A percentile compares a stretch with the other conserved stretches of the same genome.
Evolutionary conservation across 2,888 invertebrate genomes (phyloP).

Genomic region (Meiosimyza decipiens): DNA sequence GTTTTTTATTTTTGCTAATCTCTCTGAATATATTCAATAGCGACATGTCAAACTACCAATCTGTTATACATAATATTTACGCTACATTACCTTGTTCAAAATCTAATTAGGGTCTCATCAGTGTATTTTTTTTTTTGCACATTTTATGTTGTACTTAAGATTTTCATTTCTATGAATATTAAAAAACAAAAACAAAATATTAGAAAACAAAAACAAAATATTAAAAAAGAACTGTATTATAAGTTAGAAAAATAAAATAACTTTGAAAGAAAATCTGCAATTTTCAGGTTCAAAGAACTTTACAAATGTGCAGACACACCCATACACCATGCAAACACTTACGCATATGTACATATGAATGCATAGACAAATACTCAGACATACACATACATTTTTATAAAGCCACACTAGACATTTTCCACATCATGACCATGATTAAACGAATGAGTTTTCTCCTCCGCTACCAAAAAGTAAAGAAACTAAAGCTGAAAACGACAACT

Average conservation of each 20-base stretch:
- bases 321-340: conserved; percentile 10
- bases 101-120: no score
- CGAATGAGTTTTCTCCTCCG: conserved; percentile 10
- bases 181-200: not conserved
- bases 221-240: not conserved
- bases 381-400: not conserved
- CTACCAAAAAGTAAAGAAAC: not conserved
- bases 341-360: not conserved
- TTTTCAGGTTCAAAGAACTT: conserved; percentile 31
- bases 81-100: no score
- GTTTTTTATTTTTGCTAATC: no score
- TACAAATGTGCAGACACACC: conserved; percentile 9
- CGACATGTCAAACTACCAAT: no score
- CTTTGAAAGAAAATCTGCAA: not conserved
- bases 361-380: conserved; percentile 5
- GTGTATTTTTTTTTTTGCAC: no score
- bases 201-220: not conserved
- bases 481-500: not conserved
- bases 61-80: no score
- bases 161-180: not conserved
- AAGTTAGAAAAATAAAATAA: not conserved
- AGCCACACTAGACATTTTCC: conserved; percentile 28
- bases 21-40: no score
- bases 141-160: not conserved
- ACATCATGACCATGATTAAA: conserved; percentile 29